Evolutionary conservation across 2,888 invertebrate species (phyloP), one percentile per base, ranked within the genome.

Genomic region (Crematogaster levior): DNA sequence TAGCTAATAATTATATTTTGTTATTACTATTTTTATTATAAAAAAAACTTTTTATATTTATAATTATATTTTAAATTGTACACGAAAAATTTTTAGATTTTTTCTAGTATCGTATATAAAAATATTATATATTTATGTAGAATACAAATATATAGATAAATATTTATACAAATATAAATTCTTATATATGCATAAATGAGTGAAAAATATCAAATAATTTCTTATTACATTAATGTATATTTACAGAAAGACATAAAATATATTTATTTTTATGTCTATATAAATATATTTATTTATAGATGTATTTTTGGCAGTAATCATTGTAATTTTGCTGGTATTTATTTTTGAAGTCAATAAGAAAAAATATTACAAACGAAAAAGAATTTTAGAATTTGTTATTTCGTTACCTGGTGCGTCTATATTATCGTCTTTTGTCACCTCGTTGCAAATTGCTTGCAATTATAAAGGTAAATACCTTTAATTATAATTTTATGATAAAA

Each of bases 381-480:
- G 18, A 24, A 53, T 34, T 24, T 53, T 70, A 18, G 0, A 68
- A 68, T 68, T 68, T 51, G 15, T 6, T 51, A 4, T 37, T 18
- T 70, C 70, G 3, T 0, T 70, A 7, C 53, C 70, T 51, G 70
- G 70, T 18, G 15, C 21, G 3, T 15, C 70, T 24, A 37, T 53
- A 21, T 37, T 70, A 4, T 53, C 34, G n/a, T 37, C 53, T 4
- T 4, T 70, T 53, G 0, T 70, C 3, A 6, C 37, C 5, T 21
- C 37, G 1, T 9, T 70, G 9, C 18, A 24, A 70, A 37, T 70
- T 15, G 70, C 70, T 70, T 70, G 10, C 10, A 37, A 18, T 15
- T 18, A 53, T 34, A 53, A 34, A 70, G 18, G 70, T 70, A 18
- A 53, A 21, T 68, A 60, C n/a, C n/a, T n/a, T n/a, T n/a, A n/a